Percentiles rank a stretch among this genome's conserved stretches.
phyloP scores from a whole-genome alignment of 2,113 vertebrate species.

The Varanus salvator region DNA sequence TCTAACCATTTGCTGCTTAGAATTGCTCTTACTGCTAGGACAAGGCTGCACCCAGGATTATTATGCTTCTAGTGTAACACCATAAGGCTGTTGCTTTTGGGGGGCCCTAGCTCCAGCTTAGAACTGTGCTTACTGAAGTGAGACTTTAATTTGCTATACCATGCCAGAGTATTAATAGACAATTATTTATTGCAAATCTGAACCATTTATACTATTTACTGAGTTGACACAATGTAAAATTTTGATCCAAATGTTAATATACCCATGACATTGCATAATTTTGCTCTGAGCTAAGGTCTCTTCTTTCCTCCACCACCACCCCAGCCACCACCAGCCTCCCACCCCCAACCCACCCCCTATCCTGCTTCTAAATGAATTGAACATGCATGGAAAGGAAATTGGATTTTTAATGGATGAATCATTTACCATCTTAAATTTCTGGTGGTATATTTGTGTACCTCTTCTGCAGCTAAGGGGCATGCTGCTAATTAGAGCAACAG shows the following conservation, averaged over 20 bases:
- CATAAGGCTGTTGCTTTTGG: conserved; percentile 64
- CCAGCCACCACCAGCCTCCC: too few species aligned
- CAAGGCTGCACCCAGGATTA: conserved; percentile 32
- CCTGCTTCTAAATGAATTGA: conserved; percentile 73
- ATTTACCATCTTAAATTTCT: conserved; percentile 78
- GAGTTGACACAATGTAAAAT: conserved; percentile 85
- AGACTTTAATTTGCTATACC: conserved; percentile 88
- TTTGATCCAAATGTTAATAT: conserved; percentile 92
- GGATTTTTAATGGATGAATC: conserved; percentile 82
- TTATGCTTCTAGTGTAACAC: conserved; percentile 53
- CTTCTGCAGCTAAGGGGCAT: conserved; percentile 45
- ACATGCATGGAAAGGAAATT: conserved; percentile 75
- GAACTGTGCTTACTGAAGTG: conserved; percentile 84
- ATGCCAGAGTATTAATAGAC: conserved; percentile 88
- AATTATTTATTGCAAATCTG: conserved; percentile 92
- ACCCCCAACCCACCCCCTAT: not conserved
- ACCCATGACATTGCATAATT: conserved; percentile 86
- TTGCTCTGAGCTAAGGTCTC: conserved; percentile 77
- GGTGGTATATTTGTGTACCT: conserved; percentile 69
- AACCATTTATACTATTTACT: conserved; percentile 88
- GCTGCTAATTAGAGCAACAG: conserved; percentile 73
- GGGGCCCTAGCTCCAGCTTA: conserved; percentile 70
- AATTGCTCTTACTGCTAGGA: conserved; percentile 41
- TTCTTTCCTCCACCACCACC: conserved; percentile 48
- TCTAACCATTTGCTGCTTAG: conserved; percentile 38